phyloP scores from a whole-genome alignment of 2,113 vertebrate species.

The Nesoenas mayeri region DNA sequence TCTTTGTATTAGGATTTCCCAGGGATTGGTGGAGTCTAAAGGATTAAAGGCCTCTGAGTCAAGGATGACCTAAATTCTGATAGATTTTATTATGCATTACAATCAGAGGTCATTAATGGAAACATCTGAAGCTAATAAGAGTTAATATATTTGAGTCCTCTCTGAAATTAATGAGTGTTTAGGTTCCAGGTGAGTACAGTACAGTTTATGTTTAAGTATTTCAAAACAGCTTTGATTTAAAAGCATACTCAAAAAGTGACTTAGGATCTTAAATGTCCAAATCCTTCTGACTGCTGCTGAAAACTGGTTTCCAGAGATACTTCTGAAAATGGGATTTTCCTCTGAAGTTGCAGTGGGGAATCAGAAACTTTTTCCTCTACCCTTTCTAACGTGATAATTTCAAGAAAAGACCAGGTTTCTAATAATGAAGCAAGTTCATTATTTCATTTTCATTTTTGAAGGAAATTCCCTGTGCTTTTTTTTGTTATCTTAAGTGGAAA shows the following conservation, averaged over 20 bases:
- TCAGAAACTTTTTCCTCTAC: not conserved
- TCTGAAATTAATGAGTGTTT: not conserved
- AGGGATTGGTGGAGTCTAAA: constrained; percentile 8
- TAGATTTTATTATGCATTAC: constrained; percentile 45
- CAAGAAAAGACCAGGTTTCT: not conserved
- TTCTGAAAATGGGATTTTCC: not conserved
- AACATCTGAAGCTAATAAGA: constrained; percentile 35
- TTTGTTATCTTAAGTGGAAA: not conserved
- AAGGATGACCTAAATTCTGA: constrained; percentile 54
- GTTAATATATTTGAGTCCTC: not conserved
- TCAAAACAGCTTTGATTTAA: not conserved
- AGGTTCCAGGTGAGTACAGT: not conserved
- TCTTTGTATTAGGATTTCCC: constrained; percentile 57
- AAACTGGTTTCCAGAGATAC: not conserved
- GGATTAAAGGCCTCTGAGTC: constrained; percentile 52
- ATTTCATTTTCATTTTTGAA: not conserved
- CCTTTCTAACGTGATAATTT: not conserved
- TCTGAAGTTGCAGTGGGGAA: not conserved
- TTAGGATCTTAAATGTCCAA: not conserved
- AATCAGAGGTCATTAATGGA: constrained; percentile 41
- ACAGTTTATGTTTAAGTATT: not conserved
- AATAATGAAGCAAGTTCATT: not conserved
- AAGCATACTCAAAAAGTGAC: not conserved
- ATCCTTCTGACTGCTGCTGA: not conserved
- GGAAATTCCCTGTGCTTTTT: not conserved